Evolutionary conservation across 2,797 vertebrate species (phyloP), one percentile per base, ranked within the genome.

Genomic region (Lagodon rhomboides): DNA sequence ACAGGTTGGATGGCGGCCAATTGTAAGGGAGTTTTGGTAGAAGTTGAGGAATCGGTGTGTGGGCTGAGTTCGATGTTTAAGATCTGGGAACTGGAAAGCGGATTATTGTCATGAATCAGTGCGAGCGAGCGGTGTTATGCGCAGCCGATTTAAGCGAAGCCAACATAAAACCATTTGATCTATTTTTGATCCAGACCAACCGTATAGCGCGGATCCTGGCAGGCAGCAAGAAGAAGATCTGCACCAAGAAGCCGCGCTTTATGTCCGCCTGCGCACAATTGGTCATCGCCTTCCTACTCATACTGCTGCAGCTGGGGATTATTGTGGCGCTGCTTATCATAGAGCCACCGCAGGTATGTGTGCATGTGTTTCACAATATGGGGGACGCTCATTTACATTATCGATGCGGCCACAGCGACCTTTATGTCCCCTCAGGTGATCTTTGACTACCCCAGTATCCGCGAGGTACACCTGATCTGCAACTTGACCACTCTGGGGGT

Each of bases 191-290:
- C 74, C 87, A 95, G 94, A 95, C 94, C 87, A 95, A 95, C 86
- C 98, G 98, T 66, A 99, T 99, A n/a, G 98, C 98, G 0, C 95
- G 98, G 73, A 99, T 99, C 92, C 93, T 99, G 82, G 98, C 98
- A 20, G 98, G 98, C 80, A 99, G 98, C 94, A 99, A 99, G 92
- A 99, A 99, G 94, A 99, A 99, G 92, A 99, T 99, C 87, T 99
- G 98, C 88, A 99, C 98, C 83, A 99, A 99, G 95, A 99, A 99
- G 83, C 98, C 98, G 0, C 96, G 98, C 83, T 99, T 99, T 90
- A 99, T 99, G 98, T 99, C 98, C 86, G 98, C 98, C 93, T 99
- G 98, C 2, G 98, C 98, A 73, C 98, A 99, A 90, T 91, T 99
- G 78, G 95, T 99, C 89, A 99, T 99, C 34, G 97, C 98, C 51